Base-by-base conservation (phyloP, 2,113 vertebrate genomes). In the Cathartes aura region DNA sequence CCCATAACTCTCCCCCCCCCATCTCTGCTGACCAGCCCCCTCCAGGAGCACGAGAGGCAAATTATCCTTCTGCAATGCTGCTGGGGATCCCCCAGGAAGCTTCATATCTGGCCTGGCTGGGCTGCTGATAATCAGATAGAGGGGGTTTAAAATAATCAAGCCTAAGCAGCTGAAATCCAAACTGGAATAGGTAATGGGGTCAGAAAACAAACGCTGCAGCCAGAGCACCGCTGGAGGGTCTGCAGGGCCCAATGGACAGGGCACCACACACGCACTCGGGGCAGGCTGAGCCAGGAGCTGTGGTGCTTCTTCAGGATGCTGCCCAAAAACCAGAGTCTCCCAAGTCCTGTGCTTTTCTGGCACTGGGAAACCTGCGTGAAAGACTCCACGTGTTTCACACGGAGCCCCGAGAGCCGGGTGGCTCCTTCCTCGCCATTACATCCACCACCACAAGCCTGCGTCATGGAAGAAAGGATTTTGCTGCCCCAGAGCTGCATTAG, bases 111-210 rank as follows among this genome's bases (percentile, higher is more conserved):
- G 42, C 68, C 91, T 71, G 93, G 83, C 91, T 81, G 87, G 74
- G 87, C 50, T 72, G 63, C 86, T 75, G 93, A 53, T 93, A 95
- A 97, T 89, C 93, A 97, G 81, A 92, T 95, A 90, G 96, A 98
- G 91, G 64, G 90, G 87, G 72, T 95, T 97, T 96, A 90, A 90
- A 95, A 93, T 95, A 96, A 93, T 93, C 94, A 89, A 97, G 94
- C 79, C 92, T 97, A 92, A 94, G 97, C 93, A 72, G 36, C 75
- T 92, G 82, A 87, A 97, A 94, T 78, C 89, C 95, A 74, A 95
- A 94, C 87, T 64, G 94, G 93, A 91, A 96, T 96, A 95, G 93
- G 93, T 82, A 95, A 82, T 48, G 86, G 89, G 92, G 94, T 94
- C 94, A 93, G 92, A 83, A 96, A 89, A 91, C 70, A 91, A 94